Conservation (phyloP, 2,888 invertebrate genomes). For the Phasia obesa region DNA sequence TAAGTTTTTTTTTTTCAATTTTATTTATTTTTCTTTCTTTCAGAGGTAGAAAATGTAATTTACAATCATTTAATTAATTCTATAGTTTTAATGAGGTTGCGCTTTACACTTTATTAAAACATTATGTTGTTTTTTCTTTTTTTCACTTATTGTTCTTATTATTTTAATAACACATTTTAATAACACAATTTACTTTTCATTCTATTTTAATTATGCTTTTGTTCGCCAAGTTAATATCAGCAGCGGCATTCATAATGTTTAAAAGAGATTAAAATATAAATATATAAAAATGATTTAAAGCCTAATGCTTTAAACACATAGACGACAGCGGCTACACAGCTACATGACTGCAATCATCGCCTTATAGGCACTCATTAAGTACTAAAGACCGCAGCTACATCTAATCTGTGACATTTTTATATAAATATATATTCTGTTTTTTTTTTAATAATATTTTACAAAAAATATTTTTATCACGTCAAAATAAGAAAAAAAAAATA, state of each 20-base stretch:
- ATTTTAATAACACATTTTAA: constrained; percentile 8
- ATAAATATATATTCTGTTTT: too few relatives aligned
- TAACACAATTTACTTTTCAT: constrained; percentile 14
- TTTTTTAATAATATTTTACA: too few relatives aligned
- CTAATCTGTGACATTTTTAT: too few relatives aligned
- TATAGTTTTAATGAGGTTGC: constrained; percentile 60
- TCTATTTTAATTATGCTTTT: constrained; percentile 21
- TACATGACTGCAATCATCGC: too few relatives aligned
- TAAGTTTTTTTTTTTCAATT: too few relatives aligned
- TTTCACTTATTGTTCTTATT: constrained; percentile 27
- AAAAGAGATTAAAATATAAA: neutral
- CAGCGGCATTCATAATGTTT: neutral
- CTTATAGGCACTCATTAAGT: too few relatives aligned
- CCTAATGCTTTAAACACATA: too few relatives aligned
- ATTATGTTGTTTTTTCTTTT: constrained; percentile 41
- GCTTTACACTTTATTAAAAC: constrained; percentile 58
- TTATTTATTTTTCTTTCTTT: too few relatives aligned
- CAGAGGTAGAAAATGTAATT: constrained; percentile 27
- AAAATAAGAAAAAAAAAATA: too few relatives aligned
- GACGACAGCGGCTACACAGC: too few relatives aligned
- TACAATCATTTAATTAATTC: constrained; percentile 65
- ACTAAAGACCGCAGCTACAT: too few relatives aligned
- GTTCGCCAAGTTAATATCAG: constrained; percentile 29
- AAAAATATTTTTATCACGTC: too few relatives aligned
- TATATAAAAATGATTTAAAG: neutral